These are phyloP conservation scores for Lysandra coridon DNA, from an alignment of 2,888 invertebrate genomes.

Conservation along the genomic window DNA sequence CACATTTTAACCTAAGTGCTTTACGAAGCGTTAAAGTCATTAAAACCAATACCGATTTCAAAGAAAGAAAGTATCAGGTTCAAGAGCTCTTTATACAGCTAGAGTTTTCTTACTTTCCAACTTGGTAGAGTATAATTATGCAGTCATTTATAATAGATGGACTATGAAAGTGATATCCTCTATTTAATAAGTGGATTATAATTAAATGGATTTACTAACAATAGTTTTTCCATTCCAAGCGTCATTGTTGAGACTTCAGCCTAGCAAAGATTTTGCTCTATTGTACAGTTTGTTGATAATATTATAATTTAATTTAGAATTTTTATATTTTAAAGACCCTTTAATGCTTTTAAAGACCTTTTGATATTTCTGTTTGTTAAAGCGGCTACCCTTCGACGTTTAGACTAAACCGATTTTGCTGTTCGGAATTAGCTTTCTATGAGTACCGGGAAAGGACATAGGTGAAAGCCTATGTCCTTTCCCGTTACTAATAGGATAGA, in stretches of 20 bases:
- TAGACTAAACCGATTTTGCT: not conserved
- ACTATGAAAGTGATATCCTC: conserved; percentile 2
- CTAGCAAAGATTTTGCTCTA: not conserved
- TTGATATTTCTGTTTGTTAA: too few relatives aligned
- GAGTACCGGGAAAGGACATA: not conserved
- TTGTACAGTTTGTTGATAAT: not conserved
- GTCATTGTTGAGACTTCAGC: not conserved
- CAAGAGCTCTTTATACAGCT: not conserved
- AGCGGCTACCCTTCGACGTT: too few relatives aligned
- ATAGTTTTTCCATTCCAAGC: not conserved
- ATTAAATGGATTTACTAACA: not conserved
- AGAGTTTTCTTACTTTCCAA: conserved; percentile 17
- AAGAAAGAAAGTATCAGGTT: conserved; percentile 17
- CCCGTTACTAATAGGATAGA: not conserved
- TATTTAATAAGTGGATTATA: not conserved
- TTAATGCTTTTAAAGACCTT: too few relatives aligned
- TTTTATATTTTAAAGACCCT: too few relatives aligned
- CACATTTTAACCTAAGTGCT: conserved; percentile 8
- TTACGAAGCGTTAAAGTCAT: conserved; percentile 17
- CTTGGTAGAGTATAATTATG: not conserved
- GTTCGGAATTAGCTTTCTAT: not conserved
- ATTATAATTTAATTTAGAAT: not conserved
- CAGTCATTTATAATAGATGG: not conserved
- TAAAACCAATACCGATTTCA: conserved; percentile 16
- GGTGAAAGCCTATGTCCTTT: too few relatives aligned